phyloP scores from a whole-genome alignment of 92 coral and sea anemone genomes.

The Ricordea florida region DNA sequence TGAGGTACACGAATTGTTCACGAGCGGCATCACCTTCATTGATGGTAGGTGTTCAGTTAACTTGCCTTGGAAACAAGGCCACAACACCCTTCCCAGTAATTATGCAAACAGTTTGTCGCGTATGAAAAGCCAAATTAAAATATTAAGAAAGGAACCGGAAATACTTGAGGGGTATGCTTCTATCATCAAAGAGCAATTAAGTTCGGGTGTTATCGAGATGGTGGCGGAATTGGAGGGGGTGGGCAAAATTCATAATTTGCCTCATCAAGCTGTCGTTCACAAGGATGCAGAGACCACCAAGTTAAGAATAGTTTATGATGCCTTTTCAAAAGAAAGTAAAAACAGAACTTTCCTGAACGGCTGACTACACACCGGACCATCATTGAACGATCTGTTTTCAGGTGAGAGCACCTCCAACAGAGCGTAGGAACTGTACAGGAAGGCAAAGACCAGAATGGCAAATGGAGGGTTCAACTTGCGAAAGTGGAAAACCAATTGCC shows the following conservation, averaged over 20 bases:
- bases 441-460: constrained; percentile 20
- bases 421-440: constrained; percentile 1
- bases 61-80: constrained; percentile 29
- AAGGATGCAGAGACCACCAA: too few relatives aligned
- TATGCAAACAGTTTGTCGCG: not conserved
- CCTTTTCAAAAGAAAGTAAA: too few relatives aligned
- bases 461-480: constrained; percentile 23
- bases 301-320: too few relatives aligned
- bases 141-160: constrained; percentile 10
- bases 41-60: constrained; percentile 20
- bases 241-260: constrained; percentile 12
- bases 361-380: too few relatives aligned
- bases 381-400: constrained; percentile 42
- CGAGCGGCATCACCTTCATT: not conserved
- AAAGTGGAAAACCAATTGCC: constrained; percentile 21
- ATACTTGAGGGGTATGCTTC: constrained; percentile 27
- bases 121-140: not conserved
- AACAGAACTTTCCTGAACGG: too few relatives aligned
- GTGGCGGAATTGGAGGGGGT: constrained; percentile 29
- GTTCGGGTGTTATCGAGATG: constrained; percentile 30
- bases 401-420: not conserved
- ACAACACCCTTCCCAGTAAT: constrained; percentile 18
- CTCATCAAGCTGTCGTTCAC: constrained; percentile 48
- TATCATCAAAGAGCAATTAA: constrained; percentile 29
- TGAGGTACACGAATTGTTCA: constrained; percentile 44